Evolutionary conservation across 2,113 vertebrate genomes (phyloP).

Genomic region (Cinclus mexicanus): DNA sequence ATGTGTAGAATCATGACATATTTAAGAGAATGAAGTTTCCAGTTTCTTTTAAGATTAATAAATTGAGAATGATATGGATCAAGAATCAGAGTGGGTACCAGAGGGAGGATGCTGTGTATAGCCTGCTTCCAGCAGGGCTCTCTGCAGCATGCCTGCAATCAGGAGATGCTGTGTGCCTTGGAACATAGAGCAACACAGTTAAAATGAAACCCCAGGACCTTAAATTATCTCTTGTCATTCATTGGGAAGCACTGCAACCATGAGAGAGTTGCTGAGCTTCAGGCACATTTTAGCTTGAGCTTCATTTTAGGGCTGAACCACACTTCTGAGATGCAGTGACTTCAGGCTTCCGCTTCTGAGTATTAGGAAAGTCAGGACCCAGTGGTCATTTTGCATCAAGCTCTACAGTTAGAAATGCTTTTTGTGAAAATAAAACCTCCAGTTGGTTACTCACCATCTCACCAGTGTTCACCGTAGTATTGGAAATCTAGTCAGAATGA

Average conservation of each 20-base stretch:
- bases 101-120: not conserved
- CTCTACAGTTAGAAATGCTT: not conserved
- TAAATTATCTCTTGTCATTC: not conserved
- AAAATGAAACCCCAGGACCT: not conserved
- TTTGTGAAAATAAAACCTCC: not conserved
- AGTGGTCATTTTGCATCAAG: not conserved
- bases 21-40: not conserved
- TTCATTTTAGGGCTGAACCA: not conserved
- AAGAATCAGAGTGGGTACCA: not conserved
- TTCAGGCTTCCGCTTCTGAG: not conserved
- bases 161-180: not conserved
- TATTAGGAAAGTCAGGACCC: not conserved
- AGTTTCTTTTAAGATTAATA: not conserved
- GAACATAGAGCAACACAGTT: not conserved
- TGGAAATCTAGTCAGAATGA: not conserved
- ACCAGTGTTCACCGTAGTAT: not conserved
- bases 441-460: not conserved
- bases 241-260: not conserved
- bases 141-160: not conserved
- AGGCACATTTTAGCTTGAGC: not conserved
- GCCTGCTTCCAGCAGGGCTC: not conserved
- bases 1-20: not conserved
- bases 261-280: not conserved
- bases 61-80: not conserved
- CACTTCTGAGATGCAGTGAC: not conserved